Conservation (phyloP, 2,113 vertebrate genomes). For the Brevimyrus niger region DNA sequence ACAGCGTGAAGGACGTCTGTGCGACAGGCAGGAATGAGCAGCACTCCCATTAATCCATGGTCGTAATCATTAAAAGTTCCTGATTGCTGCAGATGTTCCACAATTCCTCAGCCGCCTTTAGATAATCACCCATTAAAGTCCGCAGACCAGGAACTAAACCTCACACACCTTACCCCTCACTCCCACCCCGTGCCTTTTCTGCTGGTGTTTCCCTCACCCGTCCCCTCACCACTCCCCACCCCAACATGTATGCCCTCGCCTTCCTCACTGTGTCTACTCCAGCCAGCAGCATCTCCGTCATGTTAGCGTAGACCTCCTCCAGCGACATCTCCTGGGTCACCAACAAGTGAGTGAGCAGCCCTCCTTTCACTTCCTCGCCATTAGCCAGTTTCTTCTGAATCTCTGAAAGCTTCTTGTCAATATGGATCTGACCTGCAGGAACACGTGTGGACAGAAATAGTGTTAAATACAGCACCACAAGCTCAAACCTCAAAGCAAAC, state of each 20-base stretch:
- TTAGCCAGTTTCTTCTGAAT: slow-evolving; percentile 59
- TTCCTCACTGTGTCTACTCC: slow-evolving; percentile 80
- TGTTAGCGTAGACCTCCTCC: slow-evolving; percentile 87
- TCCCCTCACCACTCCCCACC: background rate
- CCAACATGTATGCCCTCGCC: background rate
- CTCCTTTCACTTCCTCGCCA: slow-evolving; percentile 59
- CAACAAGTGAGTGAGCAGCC: slow-evolving; percentile 77
- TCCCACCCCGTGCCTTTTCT: background rate
- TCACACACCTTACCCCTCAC: background rate
- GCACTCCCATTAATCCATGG: background rate
- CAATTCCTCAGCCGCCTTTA: background rate
- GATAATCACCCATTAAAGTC: background rate
- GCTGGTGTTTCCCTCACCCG: background rate
- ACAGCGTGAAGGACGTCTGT: slow-evolving; percentile 82
- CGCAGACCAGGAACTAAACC: background rate
- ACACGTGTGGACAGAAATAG: slow-evolving; percentile 12
- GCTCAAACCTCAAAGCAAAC: background rate
- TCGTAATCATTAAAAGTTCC: background rate
- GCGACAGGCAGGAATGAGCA: background rate
- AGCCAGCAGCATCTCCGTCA: slow-evolving; percentile 88
- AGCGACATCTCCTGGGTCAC: slow-evolving; percentile 72
- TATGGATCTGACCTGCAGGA: slow-evolving; percentile 73
- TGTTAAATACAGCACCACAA: background rate
- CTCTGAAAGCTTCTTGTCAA: slow-evolving; percentile 68
- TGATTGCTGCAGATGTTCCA: background rate